phyloP scores from a whole-genome alignment of 2,113 vertebrate species.

The Gobio gobio region DNA sequence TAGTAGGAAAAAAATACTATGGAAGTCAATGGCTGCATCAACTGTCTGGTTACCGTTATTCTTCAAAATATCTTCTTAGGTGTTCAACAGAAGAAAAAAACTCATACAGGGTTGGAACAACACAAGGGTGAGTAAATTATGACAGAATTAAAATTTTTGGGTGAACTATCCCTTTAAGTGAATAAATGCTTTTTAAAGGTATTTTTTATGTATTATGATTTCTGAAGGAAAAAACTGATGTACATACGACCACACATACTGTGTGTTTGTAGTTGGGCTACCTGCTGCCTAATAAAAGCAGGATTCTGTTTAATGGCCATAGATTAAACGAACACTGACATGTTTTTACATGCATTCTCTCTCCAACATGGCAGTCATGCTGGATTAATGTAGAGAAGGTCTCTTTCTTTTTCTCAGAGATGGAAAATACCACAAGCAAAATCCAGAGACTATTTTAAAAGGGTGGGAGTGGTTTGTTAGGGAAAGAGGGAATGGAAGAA shows the following conservation, averaged over 20 bases:
- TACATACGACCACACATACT: neutral
- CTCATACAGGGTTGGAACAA: no score
- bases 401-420: conserved; percentile 53
- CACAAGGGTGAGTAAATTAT: no score
- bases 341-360: conserved; percentile 57
- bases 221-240: neutral
- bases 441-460: conserved; percentile 51
- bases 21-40: no score
- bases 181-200: neutral
- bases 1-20: no score
- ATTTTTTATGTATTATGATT: neutral
- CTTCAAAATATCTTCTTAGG: no score
- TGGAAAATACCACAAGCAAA: conserved; percentile 66
- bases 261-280: neutral
- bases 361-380: conserved; percentile 19
- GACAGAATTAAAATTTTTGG: no score
- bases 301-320: conserved; percentile 23
- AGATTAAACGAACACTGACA: conserved; percentile 47
- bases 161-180: neutral
- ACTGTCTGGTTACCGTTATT: no score
- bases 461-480: conserved; percentile 40
- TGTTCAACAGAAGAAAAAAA: no score
- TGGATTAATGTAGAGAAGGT: conserved; percentile 51
- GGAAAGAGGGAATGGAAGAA: conserved; percentile 22
- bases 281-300: conserved; percentile 46